Percentiles rank a stretch among this genome's conserved stretches.
phyloP scores from a whole-genome alignment of 92 coral and sea anemone species.

The Umimayanthus kanabou region DNA sequence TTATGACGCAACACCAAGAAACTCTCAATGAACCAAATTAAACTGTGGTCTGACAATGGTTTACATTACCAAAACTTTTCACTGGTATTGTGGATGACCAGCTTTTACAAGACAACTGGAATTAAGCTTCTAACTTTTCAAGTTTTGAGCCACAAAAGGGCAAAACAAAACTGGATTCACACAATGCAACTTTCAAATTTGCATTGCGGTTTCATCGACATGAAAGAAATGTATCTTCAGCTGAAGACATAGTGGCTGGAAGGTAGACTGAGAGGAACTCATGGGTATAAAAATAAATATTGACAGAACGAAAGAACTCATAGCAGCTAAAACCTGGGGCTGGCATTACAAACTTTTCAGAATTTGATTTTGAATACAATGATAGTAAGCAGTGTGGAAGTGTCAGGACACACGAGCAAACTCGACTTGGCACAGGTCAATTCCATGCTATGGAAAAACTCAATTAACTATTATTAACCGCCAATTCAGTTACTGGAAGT shows the following conservation, averaged over 20 bases:
- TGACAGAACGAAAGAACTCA: constrained; percentile 40
- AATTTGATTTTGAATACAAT: constrained; percentile 39
- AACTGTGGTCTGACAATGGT: constrained; percentile 55
- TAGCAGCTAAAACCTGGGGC: constrained; percentile 47
- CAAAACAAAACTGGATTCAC: constrained; percentile 50
- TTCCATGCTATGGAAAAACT: too few relatives aligned
- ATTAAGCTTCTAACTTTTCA: constrained; percentile 24
- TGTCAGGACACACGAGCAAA: not conserved
- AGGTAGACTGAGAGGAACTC: constrained; percentile 45
- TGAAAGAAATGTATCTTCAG: not conserved
- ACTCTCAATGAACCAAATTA: constrained; percentile 33
- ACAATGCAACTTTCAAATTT: constrained; percentile 44
- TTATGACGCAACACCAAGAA: too few relatives aligned
- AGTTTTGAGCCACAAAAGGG: constrained; percentile 55
- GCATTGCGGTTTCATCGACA: constrained; percentile 22
- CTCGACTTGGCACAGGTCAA: not conserved
- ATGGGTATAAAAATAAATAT: constrained; percentile 44
- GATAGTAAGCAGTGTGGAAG: not conserved
- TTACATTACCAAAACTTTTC: constrained; percentile 51
- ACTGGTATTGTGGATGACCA: constrained; percentile 41
- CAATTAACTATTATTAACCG: too few relatives aligned
- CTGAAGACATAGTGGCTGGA: constrained; percentile 13
- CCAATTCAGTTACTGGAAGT: too few relatives aligned
- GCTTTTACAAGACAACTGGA: constrained; percentile 24
- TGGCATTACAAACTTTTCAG: constrained; percentile 47